Conservation (phyloP, 2,888 invertebrate species). For the Leptopilina drosophilae region DNA sequence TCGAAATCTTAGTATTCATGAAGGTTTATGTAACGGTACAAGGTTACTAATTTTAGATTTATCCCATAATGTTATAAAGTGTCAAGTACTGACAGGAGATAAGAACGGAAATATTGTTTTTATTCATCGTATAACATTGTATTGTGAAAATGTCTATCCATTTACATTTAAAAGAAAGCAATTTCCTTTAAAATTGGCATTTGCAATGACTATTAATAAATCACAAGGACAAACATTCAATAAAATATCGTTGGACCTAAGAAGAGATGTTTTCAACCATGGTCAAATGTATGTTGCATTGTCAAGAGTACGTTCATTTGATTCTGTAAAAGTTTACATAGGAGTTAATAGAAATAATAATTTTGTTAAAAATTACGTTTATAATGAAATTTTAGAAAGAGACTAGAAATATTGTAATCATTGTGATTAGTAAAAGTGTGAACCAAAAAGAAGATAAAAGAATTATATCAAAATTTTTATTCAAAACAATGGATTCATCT, state of each 20-base stretch:
- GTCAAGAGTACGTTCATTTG: not conserved
- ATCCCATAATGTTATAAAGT: constrained; percentile 38
- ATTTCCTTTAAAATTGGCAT: too few relatives aligned
- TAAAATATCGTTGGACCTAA: not conserved
- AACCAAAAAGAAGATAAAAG: too few relatives aligned
- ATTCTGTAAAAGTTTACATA: not conserved
- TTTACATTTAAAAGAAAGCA: too few relatives aligned
- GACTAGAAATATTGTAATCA: too few relatives aligned
- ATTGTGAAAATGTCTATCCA: too few relatives aligned
- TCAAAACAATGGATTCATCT: too few relatives aligned
- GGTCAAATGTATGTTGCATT: constrained; percentile 10
- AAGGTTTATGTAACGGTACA: not conserved
- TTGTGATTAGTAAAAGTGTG: too few relatives aligned
- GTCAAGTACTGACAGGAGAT: constrained; percentile 41
- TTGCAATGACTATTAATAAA: not conserved
- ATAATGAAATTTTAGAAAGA: too few relatives aligned
- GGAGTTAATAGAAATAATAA: not conserved
- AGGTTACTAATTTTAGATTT: constrained; percentile 43
- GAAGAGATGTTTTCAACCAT: constrained; percentile 1
- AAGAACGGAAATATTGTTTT: constrained; percentile 13
- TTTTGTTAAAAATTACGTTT: not conserved
- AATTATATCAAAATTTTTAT: too few relatives aligned
- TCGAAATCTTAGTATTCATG: not conserved
- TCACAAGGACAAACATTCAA: not conserved
- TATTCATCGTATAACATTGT: too few relatives aligned